Base-by-base conservation (phyloP, 2,797 vertebrate species). In the Avahi laniger region DNA sequence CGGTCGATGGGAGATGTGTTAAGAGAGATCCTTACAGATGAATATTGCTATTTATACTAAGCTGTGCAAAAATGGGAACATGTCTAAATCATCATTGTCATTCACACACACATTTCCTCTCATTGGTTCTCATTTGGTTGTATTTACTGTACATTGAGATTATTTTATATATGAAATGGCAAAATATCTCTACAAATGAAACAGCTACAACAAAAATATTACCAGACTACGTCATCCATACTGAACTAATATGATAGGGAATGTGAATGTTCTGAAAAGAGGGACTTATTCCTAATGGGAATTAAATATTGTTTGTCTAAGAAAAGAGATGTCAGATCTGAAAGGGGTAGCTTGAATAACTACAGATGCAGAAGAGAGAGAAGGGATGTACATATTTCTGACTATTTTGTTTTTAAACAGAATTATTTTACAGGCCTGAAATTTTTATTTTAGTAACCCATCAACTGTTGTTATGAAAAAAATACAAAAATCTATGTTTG, bases 121-220 rank as follows among this genome's bases (percentile, higher is more conserved):
- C 28, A 89, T 0, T 48, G 72, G 5, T 73, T 82, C 95, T 89
- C 48, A 63, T 28, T 96, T 96, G 81, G 43, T 93, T 97, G 95
- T 95, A 76, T 79, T 54, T 88, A 43, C 35, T 85, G 28, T 9
- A 67, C 24, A 14, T 6, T 33, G 35, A 79, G 11, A 38, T 38
- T 38, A 72, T 86, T 54, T 91, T 75, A 48, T 73, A 48, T 54
- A 24, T 57, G 20, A 93, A 76, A 12, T 22, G 26, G 13, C 7
- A 91, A 67, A 70, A 84, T 88, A 30, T 6, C 52, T 65, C 48
- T 59, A 90, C 9, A 67, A 88, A n/a, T 35, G 38, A 81, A 93
- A 4, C 0, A 67, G 67, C 43, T 54, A 13, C 2, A 52, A 73
- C 41, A 79, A 91, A 82, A 89, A 75, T 59, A 50, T 67, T 33